Evolutionary conservation across 2,113 vertebrate species (phyloP).

Genomic region (Alethe castanea): DNA sequence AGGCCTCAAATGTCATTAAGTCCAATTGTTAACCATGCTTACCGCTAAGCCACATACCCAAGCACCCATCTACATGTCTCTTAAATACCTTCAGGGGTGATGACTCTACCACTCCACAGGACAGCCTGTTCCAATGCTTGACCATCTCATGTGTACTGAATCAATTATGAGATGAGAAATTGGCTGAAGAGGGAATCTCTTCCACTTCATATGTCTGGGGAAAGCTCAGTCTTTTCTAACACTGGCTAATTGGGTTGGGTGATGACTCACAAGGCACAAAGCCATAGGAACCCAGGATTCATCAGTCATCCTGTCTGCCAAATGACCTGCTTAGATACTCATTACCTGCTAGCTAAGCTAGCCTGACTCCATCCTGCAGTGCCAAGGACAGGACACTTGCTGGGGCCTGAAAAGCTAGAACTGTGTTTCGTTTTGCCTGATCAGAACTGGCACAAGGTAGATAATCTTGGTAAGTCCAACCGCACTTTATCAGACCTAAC

Average conservation of each 20-base stretch:
- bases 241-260: neutral
- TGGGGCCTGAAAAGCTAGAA: neutral
- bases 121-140: neutral
- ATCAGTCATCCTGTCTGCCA: slow-evolving; percentile 1
- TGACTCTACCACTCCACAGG: neutral
- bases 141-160: neutral
- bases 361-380: neutral
- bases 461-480: neutral
- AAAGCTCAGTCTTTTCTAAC: neutral
- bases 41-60: neutral
- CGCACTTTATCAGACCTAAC: neutral
- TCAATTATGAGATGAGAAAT: neutral
- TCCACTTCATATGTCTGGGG: neutral
- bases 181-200: neutral
- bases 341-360: slow-evolving; percentile 26
- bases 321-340: neutral
- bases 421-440: neutral
- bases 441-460: neutral
- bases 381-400: neutral
- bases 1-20: neutral
- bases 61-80: neutral
- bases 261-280: slow-evolving; percentile 3
- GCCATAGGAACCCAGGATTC: neutral
- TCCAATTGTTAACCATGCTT: neutral
- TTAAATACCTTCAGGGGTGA: neutral